Evolutionary conservation across 2,113 vertebrate genomes (phyloP).

Genomic region (Mirza zaza): DNA sequence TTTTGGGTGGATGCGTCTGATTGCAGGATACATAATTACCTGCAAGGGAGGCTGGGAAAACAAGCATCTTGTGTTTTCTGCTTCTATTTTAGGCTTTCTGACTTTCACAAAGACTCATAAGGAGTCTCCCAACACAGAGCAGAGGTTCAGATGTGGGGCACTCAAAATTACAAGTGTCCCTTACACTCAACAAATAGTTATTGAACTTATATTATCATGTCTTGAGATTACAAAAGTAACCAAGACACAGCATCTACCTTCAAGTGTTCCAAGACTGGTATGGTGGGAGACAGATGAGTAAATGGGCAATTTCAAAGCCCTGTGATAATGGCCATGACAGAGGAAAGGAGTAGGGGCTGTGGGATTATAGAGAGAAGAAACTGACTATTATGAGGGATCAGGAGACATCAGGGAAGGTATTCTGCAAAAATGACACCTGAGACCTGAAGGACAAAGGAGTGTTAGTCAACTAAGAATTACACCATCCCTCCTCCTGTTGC

Average conservation of each 20-base stretch:
- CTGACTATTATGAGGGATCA: neutral
- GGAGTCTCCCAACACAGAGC: neutral
- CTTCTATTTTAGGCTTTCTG: neutral
- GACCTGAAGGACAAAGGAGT: neutral
- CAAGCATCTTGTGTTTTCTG: neutral
- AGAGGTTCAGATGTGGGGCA: neutral
- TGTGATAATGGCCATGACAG: neutral
- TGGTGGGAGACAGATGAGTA: neutral
- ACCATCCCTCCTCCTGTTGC: neutral
- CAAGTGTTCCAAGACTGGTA: neutral
- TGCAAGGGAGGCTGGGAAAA: neutral
- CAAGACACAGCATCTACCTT: neutral
- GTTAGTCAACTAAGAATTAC: neutral
- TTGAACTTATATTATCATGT: neutral
- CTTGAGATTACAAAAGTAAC: neutral
- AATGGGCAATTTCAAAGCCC: neutral
- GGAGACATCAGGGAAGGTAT: slow-evolving; percentile 3
- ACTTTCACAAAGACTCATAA: neutral
- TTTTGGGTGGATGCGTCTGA: neutral
- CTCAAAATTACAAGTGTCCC: neutral
- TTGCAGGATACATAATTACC: neutral
- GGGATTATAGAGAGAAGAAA: neutral
- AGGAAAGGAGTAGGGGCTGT: neutral
- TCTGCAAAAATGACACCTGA: neutral
- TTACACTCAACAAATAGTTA: neutral